phyloP scores from a whole-genome alignment of 2,888 invertebrate genomes.

The Ptilodon capucinus region DNA sequence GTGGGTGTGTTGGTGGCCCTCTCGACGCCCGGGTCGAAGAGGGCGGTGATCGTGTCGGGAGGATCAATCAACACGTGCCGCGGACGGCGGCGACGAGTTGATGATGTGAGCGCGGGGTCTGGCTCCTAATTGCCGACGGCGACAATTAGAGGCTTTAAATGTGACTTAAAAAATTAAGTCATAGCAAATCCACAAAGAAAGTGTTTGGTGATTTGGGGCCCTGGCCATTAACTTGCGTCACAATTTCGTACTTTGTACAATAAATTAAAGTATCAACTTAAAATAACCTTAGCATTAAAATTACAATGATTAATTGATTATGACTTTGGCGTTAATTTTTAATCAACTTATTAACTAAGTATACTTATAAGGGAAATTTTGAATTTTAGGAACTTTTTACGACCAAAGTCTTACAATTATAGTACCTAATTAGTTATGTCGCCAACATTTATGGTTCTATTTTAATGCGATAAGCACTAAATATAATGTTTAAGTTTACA shows the following conservation, averaged over 20 bases:
- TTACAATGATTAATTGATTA: constrained; percentile 35
- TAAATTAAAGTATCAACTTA: constrained; percentile 56
- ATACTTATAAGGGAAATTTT: constrained; percentile 31
- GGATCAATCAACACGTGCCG: no score
- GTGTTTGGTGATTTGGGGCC: no score
- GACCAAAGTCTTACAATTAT: constrained; percentile 34
- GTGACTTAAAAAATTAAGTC: no score
- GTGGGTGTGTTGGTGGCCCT: no score
- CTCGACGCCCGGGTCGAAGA: no score
- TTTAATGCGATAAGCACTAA: background rate
- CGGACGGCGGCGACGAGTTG: no score
- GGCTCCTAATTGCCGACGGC: no score
- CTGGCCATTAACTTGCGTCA: constrained; percentile 14
- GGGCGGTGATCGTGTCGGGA: no score
- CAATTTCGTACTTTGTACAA: constrained; percentile 67
- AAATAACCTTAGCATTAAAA: constrained; percentile 29
- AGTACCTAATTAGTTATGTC: background rate
- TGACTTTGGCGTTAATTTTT: constrained; percentile 46
- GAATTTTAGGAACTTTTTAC: constrained; percentile 49
- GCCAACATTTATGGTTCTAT: background rate
- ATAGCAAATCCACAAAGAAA: no score
- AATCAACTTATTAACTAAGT: constrained; percentile 28
- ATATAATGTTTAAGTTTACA: no score
- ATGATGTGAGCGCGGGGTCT: no score
- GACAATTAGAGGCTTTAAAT: no score